phyloP scores from a whole-genome alignment of 2,113 vertebrate genomes.

The Cyprinodon tularosa region DNA sequence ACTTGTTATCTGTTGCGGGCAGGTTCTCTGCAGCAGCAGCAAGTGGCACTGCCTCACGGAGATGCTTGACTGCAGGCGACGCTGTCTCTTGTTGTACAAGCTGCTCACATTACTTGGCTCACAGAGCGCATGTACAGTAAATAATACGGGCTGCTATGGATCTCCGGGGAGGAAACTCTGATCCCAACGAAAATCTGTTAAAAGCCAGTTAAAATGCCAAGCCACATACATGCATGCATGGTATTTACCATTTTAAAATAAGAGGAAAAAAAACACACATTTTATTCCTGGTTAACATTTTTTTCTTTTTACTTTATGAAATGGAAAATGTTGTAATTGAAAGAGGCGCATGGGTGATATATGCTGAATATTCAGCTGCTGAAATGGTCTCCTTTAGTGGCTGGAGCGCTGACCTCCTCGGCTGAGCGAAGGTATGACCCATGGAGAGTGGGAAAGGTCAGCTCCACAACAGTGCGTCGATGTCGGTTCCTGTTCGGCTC shows the following conservation, averaged over 20 bases:
- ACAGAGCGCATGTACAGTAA: conserved; percentile 11
- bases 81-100: conserved; percentile 13
- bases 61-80: conserved; percentile 26
- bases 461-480: conserved; percentile 81
- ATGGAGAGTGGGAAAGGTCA: conserved; percentile 89
- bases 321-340: not conserved
- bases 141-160: conserved; percentile 11
- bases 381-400: conserved; percentile 22
- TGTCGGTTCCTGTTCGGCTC: conserved; percentile 84
- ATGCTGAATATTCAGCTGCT: conserved; percentile 22
- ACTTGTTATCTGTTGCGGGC: conserved; percentile 41
- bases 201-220: not conserved
- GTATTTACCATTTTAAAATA: not conserved
- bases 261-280: not conserved
- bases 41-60: conserved; percentile 34
- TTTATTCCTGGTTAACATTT: not conserved
- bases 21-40: conserved; percentile 34
- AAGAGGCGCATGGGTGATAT: not conserved
- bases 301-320: not conserved
- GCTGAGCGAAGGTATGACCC: conserved; percentile 80
- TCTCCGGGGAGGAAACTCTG: conserved; percentile 20
- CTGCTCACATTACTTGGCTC: conserved; percentile 38
- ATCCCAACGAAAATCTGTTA: conserved; percentile 10
- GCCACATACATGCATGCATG: not conserved
- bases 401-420: conserved; percentile 78